phyloP scores from a whole-genome alignment of 1,140 invertebrate species.

The Dendrolimus punctatus region DNA sequence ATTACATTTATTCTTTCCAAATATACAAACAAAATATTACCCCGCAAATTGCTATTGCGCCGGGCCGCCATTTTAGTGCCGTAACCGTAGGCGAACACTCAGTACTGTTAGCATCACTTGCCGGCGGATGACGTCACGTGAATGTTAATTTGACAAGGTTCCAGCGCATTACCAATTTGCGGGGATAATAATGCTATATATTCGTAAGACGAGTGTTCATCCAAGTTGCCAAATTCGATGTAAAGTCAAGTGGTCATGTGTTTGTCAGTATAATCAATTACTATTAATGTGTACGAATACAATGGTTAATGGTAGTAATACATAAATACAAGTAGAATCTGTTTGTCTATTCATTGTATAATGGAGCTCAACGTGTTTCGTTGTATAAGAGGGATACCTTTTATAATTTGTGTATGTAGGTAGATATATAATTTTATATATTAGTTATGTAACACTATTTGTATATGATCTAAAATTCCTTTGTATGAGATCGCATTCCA shows the following conservation, averaged over 20 bases:
- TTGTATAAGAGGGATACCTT: constrained; percentile 49
- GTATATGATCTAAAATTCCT: neutral
- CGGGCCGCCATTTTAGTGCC: too few species aligned
- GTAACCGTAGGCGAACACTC: too few species aligned
- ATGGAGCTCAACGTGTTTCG: constrained; percentile 62
- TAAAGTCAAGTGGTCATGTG: constrained; percentile 50
- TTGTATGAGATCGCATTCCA: constrained; percentile 45
- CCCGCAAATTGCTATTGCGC: too few species aligned
- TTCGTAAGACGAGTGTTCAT: constrained; percentile 49
- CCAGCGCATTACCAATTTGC: too few species aligned
- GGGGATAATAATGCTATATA: constrained; percentile 11
- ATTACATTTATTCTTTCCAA: too few species aligned
- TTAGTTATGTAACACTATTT: too few species aligned
- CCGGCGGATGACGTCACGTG: too few species aligned
- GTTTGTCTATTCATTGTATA: constrained; percentile 42
- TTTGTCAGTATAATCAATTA: constrained; percentile 47
- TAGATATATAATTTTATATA: constrained; percentile 7
- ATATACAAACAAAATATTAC: neutral
- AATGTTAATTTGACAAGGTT: too few species aligned
- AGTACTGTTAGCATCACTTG: too few species aligned
- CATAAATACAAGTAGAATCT: constrained; percentile 52
- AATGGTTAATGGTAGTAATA: constrained; percentile 14
- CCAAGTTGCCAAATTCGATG: constrained; percentile 64
- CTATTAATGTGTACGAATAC: constrained; percentile 39
- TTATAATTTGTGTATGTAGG: constrained; percentile 39